Conservation (phyloP, 2,797 vertebrate species). For the Antrozous pallidus region DNA sequence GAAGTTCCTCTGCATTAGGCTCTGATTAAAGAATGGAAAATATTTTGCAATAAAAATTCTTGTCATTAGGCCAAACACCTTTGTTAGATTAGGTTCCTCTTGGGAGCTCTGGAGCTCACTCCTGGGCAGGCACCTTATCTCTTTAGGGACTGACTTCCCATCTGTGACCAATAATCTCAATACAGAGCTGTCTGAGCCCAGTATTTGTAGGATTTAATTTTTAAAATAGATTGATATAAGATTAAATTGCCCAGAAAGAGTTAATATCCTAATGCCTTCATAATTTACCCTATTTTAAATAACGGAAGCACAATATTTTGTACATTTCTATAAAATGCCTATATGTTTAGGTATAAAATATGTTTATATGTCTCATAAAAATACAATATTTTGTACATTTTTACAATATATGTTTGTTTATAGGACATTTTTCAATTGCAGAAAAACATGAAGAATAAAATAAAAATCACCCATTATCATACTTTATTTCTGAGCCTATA, state of each 20-base stretch:
- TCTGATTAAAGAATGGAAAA: constrained; percentile 73
- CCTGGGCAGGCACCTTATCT: constrained; percentile 61
- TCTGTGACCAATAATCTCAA: constrained; percentile 34
- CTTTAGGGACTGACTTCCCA: constrained; percentile 34
- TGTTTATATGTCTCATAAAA: background rate
- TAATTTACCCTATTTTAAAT: background rate
- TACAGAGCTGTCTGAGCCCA: background rate
- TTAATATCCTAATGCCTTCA: background rate
- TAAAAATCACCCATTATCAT: background rate
- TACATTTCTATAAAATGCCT: background rate
- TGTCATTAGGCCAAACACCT: constrained; percentile 73
- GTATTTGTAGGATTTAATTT: background rate
- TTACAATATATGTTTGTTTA: background rate
- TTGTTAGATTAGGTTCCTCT: constrained; percentile 59
- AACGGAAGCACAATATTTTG: background rate
- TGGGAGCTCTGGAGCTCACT: constrained; percentile 10
- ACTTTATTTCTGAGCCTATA: background rate
- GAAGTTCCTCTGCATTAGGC: constrained; percentile 65
- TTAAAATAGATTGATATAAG: background rate
- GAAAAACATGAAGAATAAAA: constrained; percentile 21
- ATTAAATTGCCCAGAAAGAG: background rate
- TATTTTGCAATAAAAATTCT: constrained; percentile 71
- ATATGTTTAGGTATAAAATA: background rate
- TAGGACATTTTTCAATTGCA: constrained; percentile 12
- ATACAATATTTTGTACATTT: background rate